Base-by-base conservation (phyloP, 2,797 vertebrate species). In the Enteromius paludinosus region DNA sequence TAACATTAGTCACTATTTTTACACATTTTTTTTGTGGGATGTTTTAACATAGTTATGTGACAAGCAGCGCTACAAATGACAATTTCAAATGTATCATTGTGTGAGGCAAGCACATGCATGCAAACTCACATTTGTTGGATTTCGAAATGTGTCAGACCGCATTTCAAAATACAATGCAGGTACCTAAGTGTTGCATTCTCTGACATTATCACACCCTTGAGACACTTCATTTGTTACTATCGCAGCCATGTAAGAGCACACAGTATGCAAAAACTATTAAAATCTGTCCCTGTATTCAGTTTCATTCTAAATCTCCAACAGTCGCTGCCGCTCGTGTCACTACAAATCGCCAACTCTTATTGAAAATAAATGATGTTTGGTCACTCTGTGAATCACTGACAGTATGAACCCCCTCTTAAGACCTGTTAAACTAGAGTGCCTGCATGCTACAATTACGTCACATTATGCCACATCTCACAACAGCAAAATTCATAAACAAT, bases 1-100 rank as follows among this genome's bases (percentile, higher is more conserved):
- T 5, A 30, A 71, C 28, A 71, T 71, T 47, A 72, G 45, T 33
- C 70, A 72, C 43, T 62, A 62, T 62, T 62, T 62, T 62, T 62
- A 17, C 59, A 62, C 59, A 7, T 61, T 25, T 25, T 68, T 65
- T 47, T 49, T 11, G 43, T 49, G 9, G 68, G 43, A 49, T 43
- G 66, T 69, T 69, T 25, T 43, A 25, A 70, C 47, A 73, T 52
- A 35, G 28, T 35, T 54, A 2, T 35, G 70, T 35, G 28, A 72
- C 25, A 33, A 52, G 45, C 70, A 20, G 69, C 11, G 28, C 45
- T 30, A 1, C 47, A 73, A 54, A 9, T 5, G 4, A 54, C 47
- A 8, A n/a, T n/a, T 72, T 35, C 5, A 52, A 35, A 72, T n/a
- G 28, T 12, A 14, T 52, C 10, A 1, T 72, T 33, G 47, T 20